Conservation (phyloP, 2,113 vertebrate species). For the Alectura lathami region DNA sequence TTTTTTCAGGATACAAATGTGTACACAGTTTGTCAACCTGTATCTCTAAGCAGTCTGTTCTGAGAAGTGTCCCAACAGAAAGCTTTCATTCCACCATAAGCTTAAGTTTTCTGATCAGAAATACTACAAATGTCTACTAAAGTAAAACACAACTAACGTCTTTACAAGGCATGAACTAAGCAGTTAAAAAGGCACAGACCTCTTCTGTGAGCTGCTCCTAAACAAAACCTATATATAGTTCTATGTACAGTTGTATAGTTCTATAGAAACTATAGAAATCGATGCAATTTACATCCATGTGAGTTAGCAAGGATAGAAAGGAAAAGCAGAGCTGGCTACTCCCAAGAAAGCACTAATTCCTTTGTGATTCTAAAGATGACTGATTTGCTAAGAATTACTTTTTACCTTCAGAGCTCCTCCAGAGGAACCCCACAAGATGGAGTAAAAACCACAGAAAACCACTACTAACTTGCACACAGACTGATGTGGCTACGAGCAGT, state of each 20-base stretch:
- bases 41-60: background rate
- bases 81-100: background rate
- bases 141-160: background rate
- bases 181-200: background rate
- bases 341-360: background rate
- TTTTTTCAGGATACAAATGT: background rate
- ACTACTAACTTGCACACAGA: background rate
- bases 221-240: background rate
- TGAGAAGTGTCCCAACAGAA: background rate
- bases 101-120: conserved; percentile 1
- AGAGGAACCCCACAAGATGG: conserved; percentile 30
- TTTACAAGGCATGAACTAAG: background rate
- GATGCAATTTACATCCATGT: background rate
- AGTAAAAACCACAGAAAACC: conserved; percentile 52
- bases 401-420: background rate
- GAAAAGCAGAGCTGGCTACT: background rate
- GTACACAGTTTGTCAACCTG: background rate
- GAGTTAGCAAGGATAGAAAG: background rate
- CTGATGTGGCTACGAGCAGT: background rate
- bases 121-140: background rate
- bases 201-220: background rate
- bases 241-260: too few relatives aligned
- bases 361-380: background rate
- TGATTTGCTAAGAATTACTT: background rate
- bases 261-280: too few relatives aligned